These are phyloP conservation scores for Diaprepes abbreviatus DNA, from an alignment of 2,888 invertebrate genomes.

Conservation along the genomic window DNA sequence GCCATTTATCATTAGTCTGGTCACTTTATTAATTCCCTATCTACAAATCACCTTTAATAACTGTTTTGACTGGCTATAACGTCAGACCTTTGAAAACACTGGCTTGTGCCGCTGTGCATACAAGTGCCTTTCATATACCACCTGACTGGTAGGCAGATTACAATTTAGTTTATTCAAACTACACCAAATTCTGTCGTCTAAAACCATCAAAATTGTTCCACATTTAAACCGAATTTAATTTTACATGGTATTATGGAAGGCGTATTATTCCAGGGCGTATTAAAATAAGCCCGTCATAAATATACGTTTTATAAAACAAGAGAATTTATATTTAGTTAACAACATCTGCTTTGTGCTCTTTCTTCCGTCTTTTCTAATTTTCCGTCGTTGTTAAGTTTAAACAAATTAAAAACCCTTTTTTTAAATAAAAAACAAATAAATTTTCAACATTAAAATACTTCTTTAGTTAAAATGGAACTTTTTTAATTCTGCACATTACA, in stretches of 20 bases:
- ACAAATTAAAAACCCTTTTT: background rate
- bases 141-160: conserved; percentile 22
- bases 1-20: conserved; percentile 28
- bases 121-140: conserved; percentile 30
- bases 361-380: background rate
- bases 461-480: too few species aligned
- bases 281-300: conserved; percentile 9
- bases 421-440: background rate
- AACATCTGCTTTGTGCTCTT: background rate
- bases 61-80: conserved; percentile 34
- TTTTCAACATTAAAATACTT: too few species aligned
- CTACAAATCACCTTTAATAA: conserved; percentile 41
- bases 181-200: background rate
- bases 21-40: conserved; percentile 40
- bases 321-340: conserved; percentile 1
- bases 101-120: conserved; percentile 21
- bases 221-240: background rate
- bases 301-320: conserved; percentile 5
- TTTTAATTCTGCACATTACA: too few species aligned
- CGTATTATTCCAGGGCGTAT: background rate
- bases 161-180: conserved; percentile 16
- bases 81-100: conserved; percentile 24
- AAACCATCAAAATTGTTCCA: background rate
- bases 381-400: background rate
- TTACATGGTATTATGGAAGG: background rate